Evolutionary conservation across 2,888 invertebrate genomes (phyloP), one percentile per base, ranked within the genome.

Genomic region (Agrochola macilenta): DNA sequence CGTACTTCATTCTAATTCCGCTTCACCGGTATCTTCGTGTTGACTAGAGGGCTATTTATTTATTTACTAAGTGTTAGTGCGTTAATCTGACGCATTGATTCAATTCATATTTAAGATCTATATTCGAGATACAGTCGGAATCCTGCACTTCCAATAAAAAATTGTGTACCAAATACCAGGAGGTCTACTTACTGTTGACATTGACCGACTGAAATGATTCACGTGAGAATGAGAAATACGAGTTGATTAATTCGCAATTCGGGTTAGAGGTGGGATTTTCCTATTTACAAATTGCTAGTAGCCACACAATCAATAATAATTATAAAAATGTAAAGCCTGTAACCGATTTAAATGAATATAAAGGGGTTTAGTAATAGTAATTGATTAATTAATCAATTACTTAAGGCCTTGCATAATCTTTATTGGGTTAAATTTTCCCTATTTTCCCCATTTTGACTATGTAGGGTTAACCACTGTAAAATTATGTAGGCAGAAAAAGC

Each of bases 1-100:
- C 95, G 93, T 94, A 95, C 95, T 96, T 96, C 95, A 96, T 96
- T 96, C 96, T 96, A 96, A 97, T 96, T 96, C 96, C 96, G 95
- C 97, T 95, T 95, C 95, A 93, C 94, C 95, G 93, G 93, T 94
- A 93, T 95, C 94, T 94, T 94, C 93, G 90, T 88, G 85, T 88
- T 89, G 78, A 86, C 83, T 87, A 87, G 79, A 86, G 89, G 82
- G 81, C 87, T 88, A 88, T 86, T 87, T 88, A 87, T 85, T 85
- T 87, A 85, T 88, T 87, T 82, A 83, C 84, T 83, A 79, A 78
- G 82, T 78, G 83, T 85, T 86, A 83, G 75, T 76, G 72, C 81
- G 78, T 79, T 85, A 84, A 86, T 85, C 81, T 81, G 75, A 79
- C 76, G 68, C 64, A 39, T 79, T 79, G 76, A 74, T 74, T 72